Conservation (phyloP, 2,888 invertebrate species). For the Philhelius pedissequus region DNA sequence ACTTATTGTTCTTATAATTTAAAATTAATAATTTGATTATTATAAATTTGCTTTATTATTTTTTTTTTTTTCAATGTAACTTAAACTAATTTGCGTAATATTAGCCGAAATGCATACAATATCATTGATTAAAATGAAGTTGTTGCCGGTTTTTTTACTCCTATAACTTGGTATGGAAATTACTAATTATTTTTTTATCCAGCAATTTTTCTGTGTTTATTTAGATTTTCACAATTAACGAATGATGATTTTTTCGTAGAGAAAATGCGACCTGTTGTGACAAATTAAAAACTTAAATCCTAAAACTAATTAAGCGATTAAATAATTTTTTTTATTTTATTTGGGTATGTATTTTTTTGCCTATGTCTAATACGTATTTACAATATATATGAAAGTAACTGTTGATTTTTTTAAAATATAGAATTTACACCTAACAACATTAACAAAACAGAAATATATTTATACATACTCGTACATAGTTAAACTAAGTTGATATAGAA, state of each 20-base stretch:
- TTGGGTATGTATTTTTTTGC: slow-evolving; percentile 3
- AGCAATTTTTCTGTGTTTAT: slow-evolving; percentile 17
- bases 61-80: slow-evolving; percentile 24
- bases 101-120: slow-evolving; percentile 59
- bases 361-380: slow-evolving; percentile 28
- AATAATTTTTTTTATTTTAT: neutral
- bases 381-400: neutral
- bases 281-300: neutral
- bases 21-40: slow-evolving; percentile 63
- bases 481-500: slow-evolving; percentile 10
- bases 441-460: slow-evolving; percentile 42
- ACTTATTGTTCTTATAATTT: slow-evolving; percentile 42
- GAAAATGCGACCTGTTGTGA: neutral
- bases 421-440: slow-evolving; percentile 63
- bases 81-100: slow-evolving; percentile 60
- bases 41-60: slow-evolving; percentile 3
- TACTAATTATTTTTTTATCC: slow-evolving; percentile 4
- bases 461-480: slow-evolving; percentile 14
- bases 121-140: slow-evolving; percentile 45
- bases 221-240: slow-evolving; percentile 44
- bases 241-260: neutral
- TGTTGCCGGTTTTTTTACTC: neutral
- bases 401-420: slow-evolving; percentile 1
- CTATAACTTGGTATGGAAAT: slow-evolving; percentile 10
- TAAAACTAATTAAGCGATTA: slow-evolving; percentile 42